Evolutionary conservation across 2,797 vertebrate species (phyloP), one percentile per base, ranked within the genome.

Genomic region (Octomys mimax): DNA sequence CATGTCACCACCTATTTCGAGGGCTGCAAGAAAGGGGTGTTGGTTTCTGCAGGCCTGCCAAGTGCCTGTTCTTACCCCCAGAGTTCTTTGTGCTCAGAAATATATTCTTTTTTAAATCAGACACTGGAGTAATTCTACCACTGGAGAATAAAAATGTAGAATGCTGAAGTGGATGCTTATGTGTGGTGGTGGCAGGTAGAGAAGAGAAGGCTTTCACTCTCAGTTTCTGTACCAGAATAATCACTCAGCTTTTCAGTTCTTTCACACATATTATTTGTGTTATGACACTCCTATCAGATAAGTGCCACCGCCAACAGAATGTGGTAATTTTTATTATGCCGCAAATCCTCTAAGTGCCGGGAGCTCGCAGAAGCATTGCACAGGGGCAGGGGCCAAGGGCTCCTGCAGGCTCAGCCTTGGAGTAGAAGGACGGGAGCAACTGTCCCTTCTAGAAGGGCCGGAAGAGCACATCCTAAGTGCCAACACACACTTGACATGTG

Each of bases 171-270:
- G 52, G 31, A 78, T 66, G 49, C 96, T 49, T 91, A 16, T 39
- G 89, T 54, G 97, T 97, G 94, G 97, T 36, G 0, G 73, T 71
- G 91, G 4, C 0, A 91, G 86, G 64, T 83, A 84, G 71, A 96
- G 97, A 97, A 97, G 77, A 95, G 92, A n/a, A 75, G 92, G 95
- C 94, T 97, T 98, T 97, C 80, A 54, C 93, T 97, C 97, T 95
- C 94, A 97, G 97, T 97, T 97, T 97, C 94, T 66, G 31, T 85
- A 98, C 95, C 85, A 92, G 95, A 98, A 97, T 13, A 39, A 94
- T 81, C 97, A 95, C 87, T 97, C 90, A 94, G 93, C 92, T 97
- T 96, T 97, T 96, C 82, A 96, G 91, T 96, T 97, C 92, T 96
- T 97, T 96, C 70, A 96, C 93, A 96, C 46, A 75, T 94, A 91